These are phyloP conservation scores for Zaprionus inermis DNA, from an alignment of 1,140 invertebrate genomes.

Conservation along the genomic window DNA sequence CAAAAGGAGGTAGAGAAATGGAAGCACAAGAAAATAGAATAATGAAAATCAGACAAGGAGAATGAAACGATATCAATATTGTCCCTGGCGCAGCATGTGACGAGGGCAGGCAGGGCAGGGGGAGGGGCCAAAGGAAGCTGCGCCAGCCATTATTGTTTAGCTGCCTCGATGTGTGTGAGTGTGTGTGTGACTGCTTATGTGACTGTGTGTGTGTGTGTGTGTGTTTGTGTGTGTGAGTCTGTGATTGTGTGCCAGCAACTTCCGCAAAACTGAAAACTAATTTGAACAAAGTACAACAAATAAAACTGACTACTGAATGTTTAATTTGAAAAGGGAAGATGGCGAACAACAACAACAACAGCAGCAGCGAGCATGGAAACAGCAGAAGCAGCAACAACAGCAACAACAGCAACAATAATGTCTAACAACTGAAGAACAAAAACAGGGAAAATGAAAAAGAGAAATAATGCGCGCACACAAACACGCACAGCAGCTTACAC, in stretches of 20 bases:
- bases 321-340: constrained; percentile 80
- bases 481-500: constrained; percentile 33
- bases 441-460: constrained; percentile 81
- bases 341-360: constrained; percentile 48
- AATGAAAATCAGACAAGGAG: constrained; percentile 76
- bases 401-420: constrained; percentile 68
- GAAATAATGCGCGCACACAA: constrained; percentile 65
- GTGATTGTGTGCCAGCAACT: constrained; percentile 62
- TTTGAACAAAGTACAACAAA: constrained; percentile 83
- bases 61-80: constrained; percentile 77
- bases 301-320: constrained; percentile 83
- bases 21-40: constrained; percentile 63
- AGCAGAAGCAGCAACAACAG: constrained; percentile 32
- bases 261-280: constrained; percentile 81
- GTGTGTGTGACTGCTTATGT: too few relatives aligned
- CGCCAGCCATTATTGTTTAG: constrained; percentile 68
- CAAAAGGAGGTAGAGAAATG: background rate
- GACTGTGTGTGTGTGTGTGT: constrained; percentile 26
- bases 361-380: constrained; percentile 1
- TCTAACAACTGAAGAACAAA: constrained; percentile 77
- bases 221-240: constrained; percentile 32
- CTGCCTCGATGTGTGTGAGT: constrained; percentile 15
- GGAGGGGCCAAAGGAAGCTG: constrained; percentile 25
- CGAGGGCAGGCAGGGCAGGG: background rate
- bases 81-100: constrained; percentile 36